Percentiles rank a stretch among this genome's conserved stretches.
These are phyloP conservation scores for Myotis yumanensis DNA, from an alignment of 2,113 vertebrate genomes.

Conservation along the genomic window DNA sequence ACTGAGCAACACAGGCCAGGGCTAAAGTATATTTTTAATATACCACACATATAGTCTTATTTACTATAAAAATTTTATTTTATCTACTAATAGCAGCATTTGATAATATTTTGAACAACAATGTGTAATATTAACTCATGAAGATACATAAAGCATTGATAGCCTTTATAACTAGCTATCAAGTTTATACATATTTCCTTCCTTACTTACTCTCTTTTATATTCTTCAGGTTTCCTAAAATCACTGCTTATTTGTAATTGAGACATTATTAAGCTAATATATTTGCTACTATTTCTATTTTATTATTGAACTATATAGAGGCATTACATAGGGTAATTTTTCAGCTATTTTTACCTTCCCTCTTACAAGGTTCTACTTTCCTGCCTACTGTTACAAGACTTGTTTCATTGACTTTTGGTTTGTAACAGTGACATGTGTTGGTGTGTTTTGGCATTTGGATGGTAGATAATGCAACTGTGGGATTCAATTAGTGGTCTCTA, in stretches of 20 bases:
- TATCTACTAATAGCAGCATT: neutral
- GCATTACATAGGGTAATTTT: neutral
- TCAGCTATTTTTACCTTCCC: neutral
- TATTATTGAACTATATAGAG: neutral
- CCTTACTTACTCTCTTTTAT: neutral
- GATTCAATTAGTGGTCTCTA: neutral
- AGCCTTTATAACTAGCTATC: neutral
- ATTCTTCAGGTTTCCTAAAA: neutral
- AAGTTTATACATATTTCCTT: neutral
- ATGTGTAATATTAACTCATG: neutral
- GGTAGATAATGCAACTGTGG: neutral
- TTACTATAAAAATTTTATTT: neutral
- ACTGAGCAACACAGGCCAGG: neutral
- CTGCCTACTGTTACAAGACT: neutral
- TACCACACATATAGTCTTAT: neutral
- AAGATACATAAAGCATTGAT: neutral
- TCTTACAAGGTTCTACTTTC: neutral
- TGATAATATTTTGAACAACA: neutral
- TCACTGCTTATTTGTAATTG: neutral
- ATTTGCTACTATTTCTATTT: neutral
- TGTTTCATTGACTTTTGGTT: neutral
- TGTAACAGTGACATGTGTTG: neutral
- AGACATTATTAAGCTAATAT: neutral
- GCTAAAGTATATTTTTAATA: neutral
- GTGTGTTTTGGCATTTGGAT: neutral